Evolutionary conservation across 2,797 vertebrate genomes (phyloP).

Genomic region (Potorous gilbertii): DNA sequence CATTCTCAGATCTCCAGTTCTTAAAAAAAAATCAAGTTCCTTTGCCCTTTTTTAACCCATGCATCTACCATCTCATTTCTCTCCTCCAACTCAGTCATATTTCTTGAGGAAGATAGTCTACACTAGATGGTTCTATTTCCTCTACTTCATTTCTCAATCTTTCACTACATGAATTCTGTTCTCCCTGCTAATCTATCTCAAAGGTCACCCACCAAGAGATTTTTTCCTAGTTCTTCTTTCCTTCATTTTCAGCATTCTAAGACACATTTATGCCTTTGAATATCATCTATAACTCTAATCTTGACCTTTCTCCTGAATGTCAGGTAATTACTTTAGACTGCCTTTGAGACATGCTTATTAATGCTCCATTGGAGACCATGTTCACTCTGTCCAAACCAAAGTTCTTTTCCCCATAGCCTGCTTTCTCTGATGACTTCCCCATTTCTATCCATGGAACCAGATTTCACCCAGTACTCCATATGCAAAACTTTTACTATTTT

Average conservation of each 20-base stretch:
- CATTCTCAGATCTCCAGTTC: neutral
- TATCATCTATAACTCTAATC: neutral
- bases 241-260: neutral
- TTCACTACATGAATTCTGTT: neutral
- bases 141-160: neutral
- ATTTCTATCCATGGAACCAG: neutral
- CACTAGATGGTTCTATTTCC: neutral
- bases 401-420: neutral
- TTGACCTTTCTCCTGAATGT: neutral
- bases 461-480: neutral
- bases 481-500: neutral
- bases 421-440: neutral
- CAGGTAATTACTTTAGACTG: neutral
- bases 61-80: neutral
- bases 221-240: neutral
- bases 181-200: neutral
- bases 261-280: neutral
- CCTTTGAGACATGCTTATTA: neutral
- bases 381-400: neutral
- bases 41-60: neutral
- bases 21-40: neutral
- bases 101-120: neutral
- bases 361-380: neutral
- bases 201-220: neutral
- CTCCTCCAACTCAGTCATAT: neutral